Conservation (phyloP, 2,888 invertebrate genomes). For the Iselma pallidipennis region DNA sequence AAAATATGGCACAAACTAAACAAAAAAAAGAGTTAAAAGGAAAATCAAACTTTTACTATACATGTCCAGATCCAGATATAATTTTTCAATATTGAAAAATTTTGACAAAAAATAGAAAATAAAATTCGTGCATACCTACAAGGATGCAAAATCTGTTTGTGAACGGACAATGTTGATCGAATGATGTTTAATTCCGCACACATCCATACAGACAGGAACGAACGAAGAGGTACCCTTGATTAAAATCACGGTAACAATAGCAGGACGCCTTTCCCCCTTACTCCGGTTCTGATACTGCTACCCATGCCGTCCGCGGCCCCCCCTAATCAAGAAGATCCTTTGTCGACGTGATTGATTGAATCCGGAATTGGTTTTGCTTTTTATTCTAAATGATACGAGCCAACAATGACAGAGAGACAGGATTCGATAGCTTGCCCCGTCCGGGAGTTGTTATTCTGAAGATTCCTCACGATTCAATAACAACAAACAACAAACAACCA, state of each 20-base stretch:
- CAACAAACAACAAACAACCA: not conserved
- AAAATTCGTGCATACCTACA: slow-evolving; percentile 18
- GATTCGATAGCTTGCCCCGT: not conserved
- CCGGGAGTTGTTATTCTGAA: not conserved
- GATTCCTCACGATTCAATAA: not conserved
- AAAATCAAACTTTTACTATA: slow-evolving; percentile 14
- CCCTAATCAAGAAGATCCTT: slow-evolving; percentile 53
- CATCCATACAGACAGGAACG: slow-evolving; percentile 32
- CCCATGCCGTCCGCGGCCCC: slow-evolving; percentile 36
- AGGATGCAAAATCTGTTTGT: slow-evolving; percentile 46
- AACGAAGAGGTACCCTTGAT: slow-evolving; percentile 51
- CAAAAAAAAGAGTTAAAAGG: slow-evolving; percentile 33
- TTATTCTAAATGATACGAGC: slow-evolving; percentile 25
- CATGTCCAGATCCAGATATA: not conserved
- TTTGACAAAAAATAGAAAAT: slow-evolving; percentile 22
- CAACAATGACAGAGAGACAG: not conserved
- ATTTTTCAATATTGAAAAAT: slow-evolving; percentile 10
- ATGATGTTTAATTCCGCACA: slow-evolving; percentile 54
- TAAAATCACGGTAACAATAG: slow-evolving; percentile 52
- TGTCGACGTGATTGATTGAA: slow-evolving; percentile 55
- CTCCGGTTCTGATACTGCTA: slow-evolving; percentile 36
- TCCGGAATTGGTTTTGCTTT: slow-evolving; percentile 52
- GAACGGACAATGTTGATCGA: slow-evolving; percentile 50
- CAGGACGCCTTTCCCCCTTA: slow-evolving; percentile 42
- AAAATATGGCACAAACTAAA: slow-evolving; percentile 33